Evolutionary conservation across 2,113 vertebrate species (phyloP).

Genomic region (Pheucticus melanocephalus): DNA sequence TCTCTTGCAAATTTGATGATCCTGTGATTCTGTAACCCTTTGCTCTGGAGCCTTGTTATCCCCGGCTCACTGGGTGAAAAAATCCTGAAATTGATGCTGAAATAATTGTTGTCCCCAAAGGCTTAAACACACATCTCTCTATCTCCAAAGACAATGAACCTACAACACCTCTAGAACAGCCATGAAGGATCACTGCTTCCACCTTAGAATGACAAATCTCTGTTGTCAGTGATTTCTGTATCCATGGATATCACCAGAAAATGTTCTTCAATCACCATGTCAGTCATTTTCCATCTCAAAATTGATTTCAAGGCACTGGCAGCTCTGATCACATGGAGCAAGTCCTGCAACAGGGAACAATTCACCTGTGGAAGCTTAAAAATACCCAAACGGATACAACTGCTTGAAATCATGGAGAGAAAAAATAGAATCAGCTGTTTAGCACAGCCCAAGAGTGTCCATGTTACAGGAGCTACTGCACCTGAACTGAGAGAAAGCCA

Average conservation of each 20-base stretch:
- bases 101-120: neutral
- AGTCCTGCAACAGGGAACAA: neutral
- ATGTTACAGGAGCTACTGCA: neutral
- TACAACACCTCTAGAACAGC: neutral
- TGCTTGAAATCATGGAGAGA: neutral
- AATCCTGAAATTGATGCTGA: neutral
- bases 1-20: neutral
- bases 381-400: neutral
- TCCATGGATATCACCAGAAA: neutral
- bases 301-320: neutral
- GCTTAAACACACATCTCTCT: neutral
- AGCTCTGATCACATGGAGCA: neutral
- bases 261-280: neutral
- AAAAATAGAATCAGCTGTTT: neutral
- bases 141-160: neutral
- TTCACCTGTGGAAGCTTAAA: neutral
- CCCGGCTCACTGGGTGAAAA: accelerated
- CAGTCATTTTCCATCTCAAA: neutral
- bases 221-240: neutral
- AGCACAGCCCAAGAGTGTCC: neutral
- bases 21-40: neutral
- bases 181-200: neutral
- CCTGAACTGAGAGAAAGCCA: neutral
- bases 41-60: neutral
- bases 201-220: neutral